Percentiles rank a stretch among this genome's conserved stretches.
Conservation (phyloP, 1,140 invertebrate genomes). For the Chrysopa pallens region DNA sequence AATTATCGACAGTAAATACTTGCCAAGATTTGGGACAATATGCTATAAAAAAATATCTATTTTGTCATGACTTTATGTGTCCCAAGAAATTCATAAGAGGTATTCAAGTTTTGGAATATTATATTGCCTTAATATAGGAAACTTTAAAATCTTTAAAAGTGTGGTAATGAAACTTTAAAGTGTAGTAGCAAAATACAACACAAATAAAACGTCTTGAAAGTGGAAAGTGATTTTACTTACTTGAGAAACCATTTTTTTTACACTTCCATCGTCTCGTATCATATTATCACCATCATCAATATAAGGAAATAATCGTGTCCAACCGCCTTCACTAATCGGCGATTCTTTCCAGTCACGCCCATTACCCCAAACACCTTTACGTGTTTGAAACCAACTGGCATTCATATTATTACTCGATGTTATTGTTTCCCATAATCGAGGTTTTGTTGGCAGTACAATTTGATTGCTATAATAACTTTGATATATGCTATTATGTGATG, state of each 20-base stretch:
- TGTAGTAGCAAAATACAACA: background rate
- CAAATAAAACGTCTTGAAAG: background rate
- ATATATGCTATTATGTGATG: conserved; percentile 13
- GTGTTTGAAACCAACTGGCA: conserved; percentile 7
- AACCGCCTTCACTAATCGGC: conserved; percentile 33
- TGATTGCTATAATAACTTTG: conserved; percentile 10
- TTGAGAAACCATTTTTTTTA: conserved; percentile 11
- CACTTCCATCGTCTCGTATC: conserved; percentile 5
- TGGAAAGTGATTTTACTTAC: background rate
- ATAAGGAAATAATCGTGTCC: conserved; percentile 37
- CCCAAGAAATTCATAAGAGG: background rate
- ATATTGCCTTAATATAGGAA: background rate
- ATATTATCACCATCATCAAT: conserved; percentile 4
- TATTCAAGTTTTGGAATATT: background rate
- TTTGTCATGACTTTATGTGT: background rate
- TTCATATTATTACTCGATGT: conserved; percentile 13
- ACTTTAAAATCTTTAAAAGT: background rate
- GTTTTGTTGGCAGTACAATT: conserved; percentile 10
- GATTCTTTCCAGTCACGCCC: conserved; percentile 36
- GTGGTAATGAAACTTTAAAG: background rate
- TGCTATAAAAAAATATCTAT: background rate
- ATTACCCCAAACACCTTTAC: conserved; percentile 31
- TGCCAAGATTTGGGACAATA: no score
- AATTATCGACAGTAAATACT: no score
- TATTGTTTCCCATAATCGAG: conserved; percentile 15